phyloP scores from a whole-genome alignment of 1,140 invertebrate genomes.

The Lepidurus apus region DNA sequence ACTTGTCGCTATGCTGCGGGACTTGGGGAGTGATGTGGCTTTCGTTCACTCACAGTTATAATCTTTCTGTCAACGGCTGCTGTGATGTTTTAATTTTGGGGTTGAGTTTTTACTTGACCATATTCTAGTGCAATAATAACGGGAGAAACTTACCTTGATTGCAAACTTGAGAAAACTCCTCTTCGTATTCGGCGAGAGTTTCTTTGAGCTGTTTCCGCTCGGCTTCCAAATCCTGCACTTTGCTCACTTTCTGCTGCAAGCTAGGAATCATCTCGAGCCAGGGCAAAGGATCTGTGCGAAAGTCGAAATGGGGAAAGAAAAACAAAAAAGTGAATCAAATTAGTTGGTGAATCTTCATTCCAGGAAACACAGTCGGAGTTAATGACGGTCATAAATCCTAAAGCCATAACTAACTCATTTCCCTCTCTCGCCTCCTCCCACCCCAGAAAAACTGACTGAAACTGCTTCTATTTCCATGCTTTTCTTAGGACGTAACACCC shows the following conservation, averaged over 20 bases:
- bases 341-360: background rate
- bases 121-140: background rate
- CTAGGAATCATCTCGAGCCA: slow-evolving; percentile 48
- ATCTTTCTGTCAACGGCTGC: too few relatives aligned
- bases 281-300: slow-evolving; percentile 47
- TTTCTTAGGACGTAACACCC: background rate
- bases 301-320: slow-evolving; percentile 10
- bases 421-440: background rate
- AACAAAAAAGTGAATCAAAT: background rate
- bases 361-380: background rate
- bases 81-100: too few relatives aligned
- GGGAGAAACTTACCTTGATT: slow-evolving; percentile 46
- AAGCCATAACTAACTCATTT: slow-evolving; percentile 16
- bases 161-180: slow-evolving; percentile 53
- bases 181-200: slow-evolving; percentile 52
- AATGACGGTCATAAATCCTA: slow-evolving; percentile 15
- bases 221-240: slow-evolving; percentile 50
- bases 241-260: slow-evolving; percentile 49
- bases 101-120: too few relatives aligned
- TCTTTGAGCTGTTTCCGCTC: slow-evolving; percentile 52
- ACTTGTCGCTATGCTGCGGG: background rate
- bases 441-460: background rate
- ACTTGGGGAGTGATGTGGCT: too few relatives aligned
- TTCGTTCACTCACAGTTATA: too few relatives aligned
- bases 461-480: background rate